Evolutionary conservation across 2,888 invertebrate genomes (phyloP), one percentile per base, ranked within the genome.

Genomic region (Dryobota labecula): DNA sequence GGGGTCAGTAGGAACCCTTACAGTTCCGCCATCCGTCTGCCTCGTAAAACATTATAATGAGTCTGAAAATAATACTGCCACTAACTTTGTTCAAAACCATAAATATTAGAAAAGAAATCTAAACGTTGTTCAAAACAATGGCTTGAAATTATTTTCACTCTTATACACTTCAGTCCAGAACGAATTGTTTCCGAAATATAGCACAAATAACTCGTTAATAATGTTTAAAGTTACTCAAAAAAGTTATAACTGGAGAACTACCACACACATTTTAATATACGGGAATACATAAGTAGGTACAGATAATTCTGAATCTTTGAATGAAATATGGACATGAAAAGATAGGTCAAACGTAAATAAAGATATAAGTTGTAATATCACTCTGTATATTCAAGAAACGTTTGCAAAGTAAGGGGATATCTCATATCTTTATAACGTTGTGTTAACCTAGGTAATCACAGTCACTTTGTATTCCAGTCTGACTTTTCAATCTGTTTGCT

Each of bases 381-480:
- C 27, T 53, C 47, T 79, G 69, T 75, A 36, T 80, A 84, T 83
- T 85, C 84, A 58, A 36, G 45, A 11, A 70, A 54, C 76, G 78
- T 68, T 30, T n/a, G 27, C 62, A 41, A 27, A 65, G 63, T 58
- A 68, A 70, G 56, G 24, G 38, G 47, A 71, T 76, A 72, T 70
- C 65, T 67, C 36, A 71, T 76, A 72, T 70, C 65, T 67, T 36
- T 56, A 64, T 68, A 51, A 69, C 47, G 49, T 70, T 61, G 70
- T 76, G 76, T 70, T 64, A 77, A 74, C 71, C 56, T 76, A 68
- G 63, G 70, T 75, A 67, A 75, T 71, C 65, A 65, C n/a, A 38
- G 63, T 56, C 73, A 68, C 75, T 80, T 76, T 72, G 76, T 83
- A 83, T 86, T 75, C 82, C 45, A 54, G 70, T 60, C 77, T 64